Conservation (phyloP, 2,113 vertebrate genomes). For the Nettapus auritus region DNA sequence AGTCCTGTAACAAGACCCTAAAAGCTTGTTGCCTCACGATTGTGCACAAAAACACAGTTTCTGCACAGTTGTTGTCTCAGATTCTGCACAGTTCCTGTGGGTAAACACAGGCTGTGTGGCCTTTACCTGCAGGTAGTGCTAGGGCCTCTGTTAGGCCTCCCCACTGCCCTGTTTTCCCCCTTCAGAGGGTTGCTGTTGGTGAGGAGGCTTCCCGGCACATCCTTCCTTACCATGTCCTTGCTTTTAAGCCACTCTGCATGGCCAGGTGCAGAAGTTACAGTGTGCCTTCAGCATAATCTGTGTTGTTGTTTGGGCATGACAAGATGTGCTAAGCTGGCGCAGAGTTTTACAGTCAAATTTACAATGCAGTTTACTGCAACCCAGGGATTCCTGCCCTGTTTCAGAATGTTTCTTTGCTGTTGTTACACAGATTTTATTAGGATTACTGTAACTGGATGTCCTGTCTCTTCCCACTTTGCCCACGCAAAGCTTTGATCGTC, state of each 20-base stretch:
- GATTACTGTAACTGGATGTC: background rate
- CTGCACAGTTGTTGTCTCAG: too few species aligned
- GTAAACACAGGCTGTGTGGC: rapidly evolving
- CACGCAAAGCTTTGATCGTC: background rate
- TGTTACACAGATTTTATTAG: background rate
- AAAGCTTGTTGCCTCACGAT: background rate
- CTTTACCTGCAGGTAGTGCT: rapidly evolving
- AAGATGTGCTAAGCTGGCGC: background rate
- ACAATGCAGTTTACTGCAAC: background rate
- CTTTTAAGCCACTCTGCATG: background rate
- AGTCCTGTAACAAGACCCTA: rapidly evolving
- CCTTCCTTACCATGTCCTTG: rapidly evolving
- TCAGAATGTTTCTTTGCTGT: background rate
- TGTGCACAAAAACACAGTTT: rapidly evolving
- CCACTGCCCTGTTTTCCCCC: background rate
- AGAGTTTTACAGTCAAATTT: background rate
- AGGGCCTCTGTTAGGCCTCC: background rate
- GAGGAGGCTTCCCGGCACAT: rapidly evolving
- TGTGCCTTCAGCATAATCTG: rapidly evolving
- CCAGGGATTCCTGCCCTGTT: background rate
- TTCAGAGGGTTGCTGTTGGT: rapidly evolving
- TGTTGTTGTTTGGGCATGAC: background rate
- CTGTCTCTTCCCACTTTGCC: background rate
- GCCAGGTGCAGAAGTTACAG: too few species aligned
- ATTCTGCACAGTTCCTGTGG: background rate